Conservation (phyloP, 2,797 vertebrate genomes). For the Poecilia gillii region DNA sequence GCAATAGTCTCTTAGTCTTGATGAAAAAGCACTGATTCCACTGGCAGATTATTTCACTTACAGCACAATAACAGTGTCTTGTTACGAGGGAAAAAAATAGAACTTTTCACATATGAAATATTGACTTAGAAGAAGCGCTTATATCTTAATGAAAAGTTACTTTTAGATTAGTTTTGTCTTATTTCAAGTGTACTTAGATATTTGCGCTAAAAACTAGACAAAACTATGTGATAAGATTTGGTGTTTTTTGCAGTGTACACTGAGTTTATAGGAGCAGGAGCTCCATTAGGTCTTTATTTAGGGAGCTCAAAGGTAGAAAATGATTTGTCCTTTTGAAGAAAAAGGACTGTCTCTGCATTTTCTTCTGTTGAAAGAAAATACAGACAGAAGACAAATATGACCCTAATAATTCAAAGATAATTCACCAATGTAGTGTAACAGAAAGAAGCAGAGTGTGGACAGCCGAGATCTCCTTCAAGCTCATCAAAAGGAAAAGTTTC, state of each 20-base stretch:
- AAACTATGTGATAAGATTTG: too few species aligned
- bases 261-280: not conserved
- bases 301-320: not conserved
- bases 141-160: too few species aligned
- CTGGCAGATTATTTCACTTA: too few species aligned
- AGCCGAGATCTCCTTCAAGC: not conserved
- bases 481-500: not conserved
- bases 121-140: too few species aligned
- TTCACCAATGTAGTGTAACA: not conserved
- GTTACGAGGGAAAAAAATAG: too few species aligned
- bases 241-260: not conserved
- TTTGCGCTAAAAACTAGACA: too few species aligned
- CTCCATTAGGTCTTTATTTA: not conserved
- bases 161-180: too few species aligned
- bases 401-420: not conserved
- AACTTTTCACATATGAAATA: too few species aligned
- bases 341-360: not conserved
- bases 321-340: not conserved
- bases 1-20: too few species aligned
- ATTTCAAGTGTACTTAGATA: too few species aligned
- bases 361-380: not conserved
- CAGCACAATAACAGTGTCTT: too few species aligned
- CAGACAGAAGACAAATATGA: not conserved
- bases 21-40: too few species aligned
- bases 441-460: not conserved